Evolutionary conservation across 2,113 vertebrate species (phyloP), one percentile per base, ranked within the genome.

Genomic region (Chrysochloris asiatica): DNA sequence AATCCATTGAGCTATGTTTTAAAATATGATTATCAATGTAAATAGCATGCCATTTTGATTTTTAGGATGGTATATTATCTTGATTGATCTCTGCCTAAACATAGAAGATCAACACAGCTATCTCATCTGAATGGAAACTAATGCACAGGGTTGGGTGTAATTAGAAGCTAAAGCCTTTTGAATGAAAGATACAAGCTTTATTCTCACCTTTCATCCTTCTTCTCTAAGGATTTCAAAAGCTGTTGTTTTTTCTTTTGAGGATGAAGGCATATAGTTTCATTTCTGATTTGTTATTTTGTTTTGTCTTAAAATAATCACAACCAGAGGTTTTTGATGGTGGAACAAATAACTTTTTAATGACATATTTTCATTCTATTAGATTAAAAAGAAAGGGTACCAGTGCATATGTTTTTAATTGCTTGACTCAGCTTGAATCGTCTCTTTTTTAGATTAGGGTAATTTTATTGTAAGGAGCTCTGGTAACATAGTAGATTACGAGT

Each of bases 351-450:
- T 73, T 79, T 88, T 73, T 90, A 90, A 83, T 21, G 61, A 56
- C 71, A 0, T 52, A 80, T 82, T 96, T 47, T 67, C 67, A 86
- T 9, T 50, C 56, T 86, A 4, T 95, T 95, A 90, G 52, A 95
- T 95, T 96, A 95, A 93, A 69, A 93, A 96, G 82, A 96, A 96
- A 97, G 88, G 24, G 72, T 96, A 95, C 50, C 90, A 95, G 91
- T 95, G 95, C 95, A 94, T 97, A 87, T 97, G 95, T 97, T 98
- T 97, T 97, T 98, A 97, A 98, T 98, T 97, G 92, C 89, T 95
- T 76, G 75, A 88, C 82, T 95, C 85, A 92, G 48, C 89, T 97
- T 90, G 75, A 89, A 83, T 94, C 93, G 94, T 97, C 65, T 94
- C 84, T 96, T 80, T 89, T 92, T 95, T 92, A 93, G 84, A 93